These are phyloP conservation scores for Camponotus floridanus DNA, from an alignment of 1,140 invertebrate species.

Conservation along the genomic window DNA sequence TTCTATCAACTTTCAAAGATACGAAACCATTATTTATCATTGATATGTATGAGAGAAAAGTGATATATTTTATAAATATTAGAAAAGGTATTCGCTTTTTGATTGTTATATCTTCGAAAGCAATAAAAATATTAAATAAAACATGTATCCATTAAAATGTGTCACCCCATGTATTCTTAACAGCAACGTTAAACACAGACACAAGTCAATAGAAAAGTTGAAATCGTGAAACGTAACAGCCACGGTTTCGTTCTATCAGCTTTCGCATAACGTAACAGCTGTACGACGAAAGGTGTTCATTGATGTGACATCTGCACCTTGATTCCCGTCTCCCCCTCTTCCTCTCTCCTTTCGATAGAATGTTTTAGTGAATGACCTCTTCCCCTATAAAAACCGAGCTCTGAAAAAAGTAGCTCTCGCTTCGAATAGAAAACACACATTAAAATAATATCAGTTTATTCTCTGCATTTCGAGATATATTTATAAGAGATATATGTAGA, in stretches of 20 bases:
- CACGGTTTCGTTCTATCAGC: slow-evolving; percentile 50
- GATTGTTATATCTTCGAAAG: background rate
- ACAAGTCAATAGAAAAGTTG: slow-evolving; percentile 25
- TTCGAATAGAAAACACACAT: background rate
- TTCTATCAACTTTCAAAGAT: background rate
- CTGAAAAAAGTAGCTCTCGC: slow-evolving; percentile 3
- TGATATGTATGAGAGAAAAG: background rate
- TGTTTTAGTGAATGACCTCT: slow-evolving; percentile 68
- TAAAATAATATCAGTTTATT: slow-evolving; percentile 29
- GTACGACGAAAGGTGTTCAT: slow-evolving; percentile 73
- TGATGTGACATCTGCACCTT: slow-evolving; percentile 73
- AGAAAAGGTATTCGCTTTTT: background rate
- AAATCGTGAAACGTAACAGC: slow-evolving; percentile 33
- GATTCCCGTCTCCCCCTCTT: background rate
- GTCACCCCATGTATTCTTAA: background rate
- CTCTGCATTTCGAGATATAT: background rate
- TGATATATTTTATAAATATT: background rate
- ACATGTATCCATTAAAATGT: background rate
- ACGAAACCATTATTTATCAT: background rate
- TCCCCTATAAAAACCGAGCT: slow-evolving; percentile 18
- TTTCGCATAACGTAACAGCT: slow-evolving; percentile 69
- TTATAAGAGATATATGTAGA: background rate
- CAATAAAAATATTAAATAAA: background rate
- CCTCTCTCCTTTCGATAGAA: background rate
- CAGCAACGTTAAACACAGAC: background rate